phyloP scores from a whole-genome alignment of 2,797 vertebrate species.

The Xenentodon cancila region DNA sequence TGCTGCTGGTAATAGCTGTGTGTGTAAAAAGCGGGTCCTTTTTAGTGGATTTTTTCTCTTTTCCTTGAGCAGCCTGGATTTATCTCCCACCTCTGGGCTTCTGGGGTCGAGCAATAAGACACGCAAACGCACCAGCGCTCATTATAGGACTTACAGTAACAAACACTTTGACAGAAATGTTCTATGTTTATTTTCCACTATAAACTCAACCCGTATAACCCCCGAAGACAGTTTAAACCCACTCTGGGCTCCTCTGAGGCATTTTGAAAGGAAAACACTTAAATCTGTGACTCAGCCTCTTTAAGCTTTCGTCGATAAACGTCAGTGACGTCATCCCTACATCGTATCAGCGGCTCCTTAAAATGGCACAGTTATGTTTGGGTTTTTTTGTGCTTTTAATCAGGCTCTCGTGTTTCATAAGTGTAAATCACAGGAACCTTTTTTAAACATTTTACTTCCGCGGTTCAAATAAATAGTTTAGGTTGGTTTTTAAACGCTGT shows the following conservation, averaged over 20 bases:
- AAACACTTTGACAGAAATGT: background rate
- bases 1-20: too few species aligned
- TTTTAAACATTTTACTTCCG: background rate
- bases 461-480: background rate
- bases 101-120: too few species aligned
- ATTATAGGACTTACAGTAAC: too few species aligned
- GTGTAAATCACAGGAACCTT: too few species aligned
- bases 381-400: too few species aligned
- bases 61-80: too few species aligned
- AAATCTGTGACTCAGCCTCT: background rate
- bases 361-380: background rate
- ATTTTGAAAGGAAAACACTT: background rate
- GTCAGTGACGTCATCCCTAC: background rate
- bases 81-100: too few species aligned
- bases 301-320: background rate
- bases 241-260: background rate
- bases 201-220: background rate
- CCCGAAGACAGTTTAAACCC: background rate
- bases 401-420: too few species aligned
- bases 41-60: too few species aligned
- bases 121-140: background rate
- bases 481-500: rapidly evolving
- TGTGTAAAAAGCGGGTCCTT: too few species aligned
- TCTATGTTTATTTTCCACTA: background rate
- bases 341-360: background rate